phyloP scores from a whole-genome alignment of 2,797 vertebrate species.

The Amblyopsis hoosieri region DNA sequence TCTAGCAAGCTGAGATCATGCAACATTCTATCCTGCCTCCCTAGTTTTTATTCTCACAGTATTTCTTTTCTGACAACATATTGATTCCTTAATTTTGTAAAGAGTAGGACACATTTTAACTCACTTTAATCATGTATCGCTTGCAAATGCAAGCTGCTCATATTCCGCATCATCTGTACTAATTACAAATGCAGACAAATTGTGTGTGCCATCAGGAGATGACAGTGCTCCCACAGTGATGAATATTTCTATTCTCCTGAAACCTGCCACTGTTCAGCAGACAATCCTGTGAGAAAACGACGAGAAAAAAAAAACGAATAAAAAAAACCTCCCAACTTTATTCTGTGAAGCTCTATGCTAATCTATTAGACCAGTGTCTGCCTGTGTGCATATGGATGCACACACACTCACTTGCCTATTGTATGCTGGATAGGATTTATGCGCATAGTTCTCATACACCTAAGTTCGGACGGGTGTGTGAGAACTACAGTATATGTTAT shows the following conservation, averaged over 20 bases:
- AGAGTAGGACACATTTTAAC: neutral
- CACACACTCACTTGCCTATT: constrained; percentile 26
- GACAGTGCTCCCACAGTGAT: constrained; percentile 22
- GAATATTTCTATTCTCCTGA: constrained; percentile 42
- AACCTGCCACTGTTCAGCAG: constrained; percentile 34
- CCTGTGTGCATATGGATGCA: constrained; percentile 10
- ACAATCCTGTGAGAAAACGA: constrained; percentile 14
- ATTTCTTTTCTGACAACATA: neutral
- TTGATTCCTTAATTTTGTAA: neutral
- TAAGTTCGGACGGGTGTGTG: constrained; percentile 13
- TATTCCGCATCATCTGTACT: constrained; percentile 21
- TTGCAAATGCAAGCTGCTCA: neutral
- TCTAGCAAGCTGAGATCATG: no score
- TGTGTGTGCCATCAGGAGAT: constrained; percentile 8
- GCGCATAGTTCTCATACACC: neutral
- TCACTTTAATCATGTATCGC: neutral
- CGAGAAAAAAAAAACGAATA: no score
- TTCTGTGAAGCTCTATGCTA: constrained; percentile 62
- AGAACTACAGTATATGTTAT: neutral
- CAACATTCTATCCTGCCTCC: no score
- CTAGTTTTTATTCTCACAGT: neutral
- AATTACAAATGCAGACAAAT: constrained; percentile 32
- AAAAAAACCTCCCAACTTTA: constrained; percentile 20
- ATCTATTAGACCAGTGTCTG: constrained; percentile 48
- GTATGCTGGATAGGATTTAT: constrained; percentile 12